These are phyloP conservation scores for Myocastor coypus DNA, from an alignment of 2,113 vertebrate genomes.

Conservation along the genomic window DNA sequence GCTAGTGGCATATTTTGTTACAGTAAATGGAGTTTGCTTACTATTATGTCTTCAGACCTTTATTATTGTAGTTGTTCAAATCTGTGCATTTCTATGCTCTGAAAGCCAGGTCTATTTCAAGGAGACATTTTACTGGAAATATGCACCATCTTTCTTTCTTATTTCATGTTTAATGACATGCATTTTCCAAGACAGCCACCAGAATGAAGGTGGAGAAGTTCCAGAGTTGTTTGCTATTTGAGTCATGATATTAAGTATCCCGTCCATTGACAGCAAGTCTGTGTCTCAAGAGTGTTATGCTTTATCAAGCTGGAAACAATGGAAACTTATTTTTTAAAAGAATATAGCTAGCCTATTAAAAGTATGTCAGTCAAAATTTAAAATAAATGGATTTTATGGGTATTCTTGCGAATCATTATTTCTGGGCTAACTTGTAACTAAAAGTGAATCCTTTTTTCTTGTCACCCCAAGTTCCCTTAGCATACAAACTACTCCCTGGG, in stretches of 20 bases:
- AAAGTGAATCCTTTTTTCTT: slow-evolving; percentile 59
- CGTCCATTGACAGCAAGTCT: neutral
- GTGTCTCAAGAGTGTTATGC: neutral
- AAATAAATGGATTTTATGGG: slow-evolving; percentile 62
- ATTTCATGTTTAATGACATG: slow-evolving; percentile 10
- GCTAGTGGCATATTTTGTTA: neutral
- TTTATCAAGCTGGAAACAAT: neutral
- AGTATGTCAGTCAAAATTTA: slow-evolving; percentile 61
- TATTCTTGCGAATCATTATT: slow-evolving; percentile 67
- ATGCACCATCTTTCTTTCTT: neutral
- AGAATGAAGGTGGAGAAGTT: neutral
- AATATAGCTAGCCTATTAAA: slow-evolving; percentile 44
- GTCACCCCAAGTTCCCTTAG: slow-evolving; percentile 66
- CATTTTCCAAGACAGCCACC: slow-evolving; percentile 40
- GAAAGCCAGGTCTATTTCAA: slow-evolving; percentile 35
- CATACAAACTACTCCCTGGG: slow-evolving; percentile 65
- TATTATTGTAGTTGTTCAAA: slow-evolving; percentile 22
- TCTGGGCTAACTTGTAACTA: slow-evolving; percentile 62
- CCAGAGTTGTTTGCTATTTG: neutral
- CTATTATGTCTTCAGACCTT: neutral
- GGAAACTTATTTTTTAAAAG: neutral
- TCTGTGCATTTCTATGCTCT: slow-evolving; percentile 32
- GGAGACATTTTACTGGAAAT: slow-evolving; percentile 27
- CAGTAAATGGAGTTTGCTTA: slow-evolving; percentile 29
- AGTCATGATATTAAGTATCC: neutral